These are phyloP conservation scores for Eledona agricola DNA, from an alignment of 2,888 invertebrate species.

Conservation along the genomic window DNA sequence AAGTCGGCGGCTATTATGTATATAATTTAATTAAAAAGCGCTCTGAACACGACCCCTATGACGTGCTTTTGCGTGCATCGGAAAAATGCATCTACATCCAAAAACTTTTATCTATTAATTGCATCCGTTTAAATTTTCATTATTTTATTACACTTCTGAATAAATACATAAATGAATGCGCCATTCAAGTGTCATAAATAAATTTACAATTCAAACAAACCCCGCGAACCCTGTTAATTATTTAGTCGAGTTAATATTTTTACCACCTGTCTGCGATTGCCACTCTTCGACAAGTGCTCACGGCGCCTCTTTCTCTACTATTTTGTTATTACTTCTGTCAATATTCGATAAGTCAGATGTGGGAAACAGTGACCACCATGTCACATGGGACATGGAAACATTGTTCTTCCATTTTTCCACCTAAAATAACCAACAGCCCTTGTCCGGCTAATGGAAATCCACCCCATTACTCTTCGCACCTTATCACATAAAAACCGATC, in stretches of 20 bases:
- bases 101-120: conserved; percentile 36
- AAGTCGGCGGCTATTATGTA: conserved; percentile 28
- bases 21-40: conserved; percentile 35
- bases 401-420: conserved; percentile 59
- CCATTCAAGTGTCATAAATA: conserved; percentile 30
- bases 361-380: conserved; percentile 47
- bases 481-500: conserved; percentile 27
- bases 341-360: conserved; percentile 39
- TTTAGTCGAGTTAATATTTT: conserved; percentile 18
- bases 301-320: neutral
- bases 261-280: conserved; percentile 7
- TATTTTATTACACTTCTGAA: conserved; percentile 35
- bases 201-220: conserved; percentile 35
- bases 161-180: conserved; percentile 29
- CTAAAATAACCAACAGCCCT: conserved; percentile 50
- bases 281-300: neutral
- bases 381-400: conserved; percentile 55
- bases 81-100: conserved; percentile 16
- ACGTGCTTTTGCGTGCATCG: conserved; percentile 19
- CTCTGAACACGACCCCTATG: conserved; percentile 29
- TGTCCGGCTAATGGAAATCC: conserved; percentile 42
- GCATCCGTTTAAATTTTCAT: conserved; percentile 35
- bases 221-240: conserved; percentile 16
- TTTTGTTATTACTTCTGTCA: conserved; percentile 6
- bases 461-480: conserved; percentile 39